Percentiles rank a stretch among this genome's conserved stretches.
These are phyloP conservation scores for Anolis apletophallus DNA, from an alignment of 2,797 vertebrate species.

Conservation along the genomic window DNA sequence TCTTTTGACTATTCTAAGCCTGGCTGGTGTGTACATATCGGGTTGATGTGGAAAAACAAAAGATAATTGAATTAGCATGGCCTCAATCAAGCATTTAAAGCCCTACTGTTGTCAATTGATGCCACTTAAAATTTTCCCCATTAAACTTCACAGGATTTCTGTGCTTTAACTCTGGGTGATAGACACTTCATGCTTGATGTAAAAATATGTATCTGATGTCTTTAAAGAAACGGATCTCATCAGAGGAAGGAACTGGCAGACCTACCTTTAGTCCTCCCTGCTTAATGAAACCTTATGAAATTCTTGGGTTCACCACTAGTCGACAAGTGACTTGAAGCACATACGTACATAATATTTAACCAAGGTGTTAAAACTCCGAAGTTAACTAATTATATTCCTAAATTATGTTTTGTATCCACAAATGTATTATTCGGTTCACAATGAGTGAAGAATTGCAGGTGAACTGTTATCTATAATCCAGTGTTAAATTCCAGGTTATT, in stretches of 20 bases:
- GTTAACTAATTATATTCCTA: background rate
- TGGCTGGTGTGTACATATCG: background rate
- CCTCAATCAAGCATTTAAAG: background rate
- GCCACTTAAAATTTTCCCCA: background rate
- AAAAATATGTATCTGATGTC: background rate
- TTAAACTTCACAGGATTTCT: background rate
- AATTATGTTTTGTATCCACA: background rate
- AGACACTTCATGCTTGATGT: background rate
- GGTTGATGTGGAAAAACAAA: constrained; percentile 53
- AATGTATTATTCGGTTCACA: background rate
- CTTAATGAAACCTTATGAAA: no score
- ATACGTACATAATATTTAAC: no score
- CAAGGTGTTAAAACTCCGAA: background rate
- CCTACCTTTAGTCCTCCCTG: no score
- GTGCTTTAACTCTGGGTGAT: background rate
- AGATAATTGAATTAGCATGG: background rate
- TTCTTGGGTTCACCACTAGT: no score
- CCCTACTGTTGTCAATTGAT: background rate
- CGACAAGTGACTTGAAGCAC: no score
- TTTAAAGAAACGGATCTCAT: no score
- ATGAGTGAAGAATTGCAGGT: background rate
- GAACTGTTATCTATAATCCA: background rate
- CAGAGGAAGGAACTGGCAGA: no score
- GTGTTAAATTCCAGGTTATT: background rate
- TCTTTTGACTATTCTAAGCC: constrained; percentile 43